Evolutionary conservation across 1,140 invertebrate species (phyloP).

Genomic region (Glossosoma conforme): DNA sequence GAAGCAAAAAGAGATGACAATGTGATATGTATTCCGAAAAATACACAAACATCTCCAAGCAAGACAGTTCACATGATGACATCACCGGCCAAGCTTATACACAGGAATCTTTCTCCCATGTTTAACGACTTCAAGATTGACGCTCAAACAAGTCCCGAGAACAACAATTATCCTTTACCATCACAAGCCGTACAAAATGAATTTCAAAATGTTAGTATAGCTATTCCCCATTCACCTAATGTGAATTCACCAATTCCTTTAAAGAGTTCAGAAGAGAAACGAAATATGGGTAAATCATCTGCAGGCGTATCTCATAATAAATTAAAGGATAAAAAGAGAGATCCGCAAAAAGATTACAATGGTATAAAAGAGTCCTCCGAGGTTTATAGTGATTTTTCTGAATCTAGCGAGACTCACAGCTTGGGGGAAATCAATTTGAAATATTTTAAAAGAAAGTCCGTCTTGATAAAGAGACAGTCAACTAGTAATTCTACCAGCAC

Average conservation of each 20-base stretch:
- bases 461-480: slow-evolving; percentile 30
- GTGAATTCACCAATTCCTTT: too few relatives aligned
- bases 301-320: background rate
- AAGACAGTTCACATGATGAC: slow-evolving; percentile 38
- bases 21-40: slow-evolving; percentile 33
- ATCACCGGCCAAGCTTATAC: slow-evolving; percentile 44
- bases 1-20: background rate
- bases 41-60: slow-evolving; percentile 45
- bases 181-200: slow-evolving; percentile 5
- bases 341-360: slow-evolving; percentile 2
- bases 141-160: slow-evolving; percentile 42
- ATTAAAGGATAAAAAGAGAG: background rate
- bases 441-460: slow-evolving; percentile 35
- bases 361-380: slow-evolving; percentile 15
- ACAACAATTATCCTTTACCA: slow-evolving; percentile 5
- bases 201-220: slow-evolving; percentile 7
- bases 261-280: background rate
- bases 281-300: background rate
- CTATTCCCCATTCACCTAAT: too few relatives aligned
- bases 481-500: slow-evolving; percentile 11
- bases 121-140: slow-evolving; percentile 33
- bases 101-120: slow-evolving; percentile 45
- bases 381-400: slow-evolving; percentile 36
- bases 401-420: slow-evolving; percentile 39
- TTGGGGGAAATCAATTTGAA: slow-evolving; percentile 42